phyloP scores from a whole-genome alignment of 2,888 invertebrate species.

The Hoplodrina ambigua region DNA sequence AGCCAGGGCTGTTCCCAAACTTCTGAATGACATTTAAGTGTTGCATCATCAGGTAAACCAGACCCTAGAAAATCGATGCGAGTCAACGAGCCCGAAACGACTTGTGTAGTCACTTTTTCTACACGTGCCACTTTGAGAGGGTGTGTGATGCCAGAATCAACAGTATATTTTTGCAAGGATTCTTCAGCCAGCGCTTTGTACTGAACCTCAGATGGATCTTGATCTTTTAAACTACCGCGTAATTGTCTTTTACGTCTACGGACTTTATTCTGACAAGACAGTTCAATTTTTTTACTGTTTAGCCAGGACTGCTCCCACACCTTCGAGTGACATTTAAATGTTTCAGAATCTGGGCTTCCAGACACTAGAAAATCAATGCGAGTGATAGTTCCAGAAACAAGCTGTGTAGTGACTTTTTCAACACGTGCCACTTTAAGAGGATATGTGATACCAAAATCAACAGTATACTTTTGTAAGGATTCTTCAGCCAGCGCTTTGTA shows the following conservation, averaged over 20 bases:
- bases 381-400: conserved; percentile 53
- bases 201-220: conserved; percentile 33
- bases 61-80: conserved; percentile 49
- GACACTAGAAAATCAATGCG: conserved; percentile 25
- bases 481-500: neutral
- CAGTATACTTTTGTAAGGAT: conserved; percentile 12
- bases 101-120: conserved; percentile 9
- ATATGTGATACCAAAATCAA: neutral
- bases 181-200: conserved; percentile 60
- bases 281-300: conserved; percentile 50
- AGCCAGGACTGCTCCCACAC: conserved; percentile 52
- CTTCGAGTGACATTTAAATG: conserved; percentile 63
- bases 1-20: conserved; percentile 64
- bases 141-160: conserved; percentile 21
- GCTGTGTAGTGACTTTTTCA: conserved; percentile 52
- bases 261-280: conserved; percentile 43
- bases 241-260: neutral
- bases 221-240: neutral
- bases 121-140: conserved; percentile 47
- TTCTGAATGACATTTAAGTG: conserved; percentile 37
- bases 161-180: conserved; percentile 58
- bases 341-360: neutral
- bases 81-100: too few relatives aligned
- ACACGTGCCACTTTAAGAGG: conserved; percentile 3
- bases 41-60: neutral